These are phyloP conservation scores for Macquaria australasica DNA, from an alignment of 2,113 vertebrate genomes.

Conservation along the genomic window DNA sequence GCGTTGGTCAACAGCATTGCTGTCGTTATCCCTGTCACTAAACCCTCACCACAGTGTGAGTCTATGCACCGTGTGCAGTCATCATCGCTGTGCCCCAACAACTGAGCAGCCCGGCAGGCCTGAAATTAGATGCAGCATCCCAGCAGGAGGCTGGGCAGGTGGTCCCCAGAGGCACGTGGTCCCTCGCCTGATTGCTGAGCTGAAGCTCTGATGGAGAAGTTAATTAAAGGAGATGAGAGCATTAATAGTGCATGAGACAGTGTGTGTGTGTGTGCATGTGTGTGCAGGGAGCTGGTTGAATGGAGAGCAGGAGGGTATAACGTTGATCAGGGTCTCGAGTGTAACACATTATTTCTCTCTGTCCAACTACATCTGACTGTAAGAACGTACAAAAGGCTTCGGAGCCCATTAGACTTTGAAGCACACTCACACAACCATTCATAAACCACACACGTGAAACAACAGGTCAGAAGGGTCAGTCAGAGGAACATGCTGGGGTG, in stretches of 20 bases:
- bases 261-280: conserved; percentile 40
- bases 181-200: conserved; percentile 58
- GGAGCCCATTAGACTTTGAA: neutral
- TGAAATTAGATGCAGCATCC: conserved; percentile 52
- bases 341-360: conserved; percentile 14
- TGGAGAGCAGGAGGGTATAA: conserved; percentile 6
- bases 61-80: neutral
- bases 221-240: conserved; percentile 75
- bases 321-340: conserved; percentile 25
- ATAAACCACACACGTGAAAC: conserved; percentile 4
- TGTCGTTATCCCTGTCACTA: conserved; percentile 12
- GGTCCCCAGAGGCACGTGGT: conserved; percentile 52
- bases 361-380: conserved; percentile 4
- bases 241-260: conserved; percentile 72
- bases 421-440: conserved; percentile 9
- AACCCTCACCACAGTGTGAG: conserved; percentile 1
- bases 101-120: conserved; percentile 10
- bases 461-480: conserved; percentile 29
- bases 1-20: conserved; percentile 23
- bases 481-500: conserved; percentile 5
- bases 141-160: conserved; percentile 32
- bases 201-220: conserved; percentile 71
- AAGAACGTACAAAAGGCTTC: conserved; percentile 33
- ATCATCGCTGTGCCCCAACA: neutral
- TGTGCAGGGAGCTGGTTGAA: conserved; percentile 4